Evolutionary conservation across 37 sponge, comb jelly and placozoan species (phyloP).

Genomic region (Agelas oroides): DNA sequence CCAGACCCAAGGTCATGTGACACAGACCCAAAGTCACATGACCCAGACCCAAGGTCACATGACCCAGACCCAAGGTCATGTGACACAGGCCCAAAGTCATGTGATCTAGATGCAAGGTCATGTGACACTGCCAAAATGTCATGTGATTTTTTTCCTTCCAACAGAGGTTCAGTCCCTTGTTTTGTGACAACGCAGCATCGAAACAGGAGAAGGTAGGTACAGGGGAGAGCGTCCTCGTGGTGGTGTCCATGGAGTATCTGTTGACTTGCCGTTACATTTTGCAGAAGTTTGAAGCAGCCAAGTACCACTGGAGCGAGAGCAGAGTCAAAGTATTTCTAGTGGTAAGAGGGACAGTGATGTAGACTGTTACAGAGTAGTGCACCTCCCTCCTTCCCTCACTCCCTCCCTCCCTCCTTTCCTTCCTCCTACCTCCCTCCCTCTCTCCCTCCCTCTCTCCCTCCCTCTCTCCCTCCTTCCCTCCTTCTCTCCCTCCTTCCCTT

Average conservation of each 20-base stretch:
- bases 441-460: constrained; percentile 24
- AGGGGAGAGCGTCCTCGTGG: no score
- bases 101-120: neutral
- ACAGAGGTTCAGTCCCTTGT: constrained; percentile 71
- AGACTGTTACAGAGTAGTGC: no score
- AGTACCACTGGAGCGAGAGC: constrained; percentile 92
- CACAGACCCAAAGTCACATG: neutral
- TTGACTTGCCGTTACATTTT: no score
- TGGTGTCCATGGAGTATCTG: no score
- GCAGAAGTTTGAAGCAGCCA: constrained; percentile 79
- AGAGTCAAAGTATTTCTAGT: constrained; percentile 55
- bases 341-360: constrained; percentile 59
- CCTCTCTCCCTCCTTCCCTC: constrained; percentile 2
- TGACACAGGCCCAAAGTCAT: neutral
- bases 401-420: constrained; percentile 10
- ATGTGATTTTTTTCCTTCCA: neutral
- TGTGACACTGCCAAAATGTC: neutral
- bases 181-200: constrained; percentile 10
- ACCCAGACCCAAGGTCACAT: no score
- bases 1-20: neutral
- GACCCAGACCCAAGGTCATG: no score
- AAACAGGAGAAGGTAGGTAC: neutral
- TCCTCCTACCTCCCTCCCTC: constrained; percentile 32
- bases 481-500: neutral
- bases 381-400: constrained; percentile 28